phyloP scores from a whole-genome alignment of 2,888 invertebrate genomes.

The Drosophila merina region DNA sequence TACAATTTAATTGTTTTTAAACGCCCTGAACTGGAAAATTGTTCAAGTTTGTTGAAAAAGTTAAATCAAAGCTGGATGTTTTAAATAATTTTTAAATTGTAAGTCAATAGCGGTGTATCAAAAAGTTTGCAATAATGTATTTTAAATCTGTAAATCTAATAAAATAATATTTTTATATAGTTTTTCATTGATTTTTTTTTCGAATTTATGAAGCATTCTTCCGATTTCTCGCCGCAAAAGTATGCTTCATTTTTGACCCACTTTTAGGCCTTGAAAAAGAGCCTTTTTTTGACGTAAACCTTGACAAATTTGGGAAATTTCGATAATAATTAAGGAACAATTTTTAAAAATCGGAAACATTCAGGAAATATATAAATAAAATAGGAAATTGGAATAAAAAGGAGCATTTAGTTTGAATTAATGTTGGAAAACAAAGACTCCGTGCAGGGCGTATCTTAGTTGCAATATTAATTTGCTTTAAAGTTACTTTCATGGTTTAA shows the following conservation, averaged over 20 bases:
- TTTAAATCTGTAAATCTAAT: not conserved
- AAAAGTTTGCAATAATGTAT: too few relatives aligned
- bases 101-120: not conserved
- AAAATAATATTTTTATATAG: not conserved
- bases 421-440: not conserved
- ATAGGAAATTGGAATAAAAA: too few relatives aligned
- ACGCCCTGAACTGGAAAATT: conserved; percentile 7
- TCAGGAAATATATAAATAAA: too few relatives aligned
- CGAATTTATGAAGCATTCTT: too few relatives aligned
- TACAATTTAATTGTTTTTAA: conserved; percentile 15
- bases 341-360: too few relatives aligned
- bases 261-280: too few relatives aligned
- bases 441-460: conserved; percentile 11
- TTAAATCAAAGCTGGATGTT: not conserved
- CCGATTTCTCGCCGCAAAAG: too few relatives aligned
- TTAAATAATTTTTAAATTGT: not conserved
- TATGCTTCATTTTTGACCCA: too few relatives aligned
- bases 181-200: not conserved
- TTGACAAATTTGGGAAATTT: too few relatives aligned
- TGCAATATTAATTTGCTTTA: conserved; percentile 9
- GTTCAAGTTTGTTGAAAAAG: not conserved
- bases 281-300: too few relatives aligned
- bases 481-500: conserved; percentile 14
- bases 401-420: too few relatives aligned
- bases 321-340: too few relatives aligned